A percentile compares a stretch with the other conserved stretches of the same genome.
phyloP scores from a whole-genome alignment of 2,888 invertebrate species.

The Ennomos quercinarius region DNA sequence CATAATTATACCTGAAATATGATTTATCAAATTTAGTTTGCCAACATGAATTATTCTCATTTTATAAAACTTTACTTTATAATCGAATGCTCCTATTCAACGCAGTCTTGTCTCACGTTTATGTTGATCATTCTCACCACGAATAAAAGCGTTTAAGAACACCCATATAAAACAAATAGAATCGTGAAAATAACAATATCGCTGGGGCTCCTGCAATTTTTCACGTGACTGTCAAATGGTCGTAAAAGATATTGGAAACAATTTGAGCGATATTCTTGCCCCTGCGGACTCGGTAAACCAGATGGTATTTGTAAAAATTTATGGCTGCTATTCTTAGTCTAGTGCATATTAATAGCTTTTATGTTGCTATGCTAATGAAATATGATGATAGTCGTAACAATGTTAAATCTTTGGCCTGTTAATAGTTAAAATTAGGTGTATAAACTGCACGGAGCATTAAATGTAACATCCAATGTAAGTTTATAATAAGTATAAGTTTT shows the following conservation, averaged over 20 bases:
- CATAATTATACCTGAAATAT: too few relatives aligned
- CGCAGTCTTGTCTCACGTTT: neutral
- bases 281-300: conserved; percentile 56
- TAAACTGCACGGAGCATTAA: too few relatives aligned
- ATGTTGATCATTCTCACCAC: conserved; percentile 16
- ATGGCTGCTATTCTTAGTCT: conserved; percentile 30
- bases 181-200: conserved; percentile 67
- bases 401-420: too few relatives aligned
- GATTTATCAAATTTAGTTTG: too few relatives aligned
- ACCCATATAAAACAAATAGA: conserved; percentile 49
- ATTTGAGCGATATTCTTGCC: conserved; percentile 75
- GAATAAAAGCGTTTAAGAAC: conserved; percentile 18
- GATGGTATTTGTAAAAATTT: conserved; percentile 53
- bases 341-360: neutral
- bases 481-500: too few relatives aligned
- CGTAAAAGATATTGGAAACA: conserved; percentile 81
- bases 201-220: conserved; percentile 69
- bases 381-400: too few relatives aligned
- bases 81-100: too few relatives aligned
- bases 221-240: conserved; percentile 76
- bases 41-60: too few relatives aligned
- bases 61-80: too few relatives aligned
- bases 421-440: too few relatives aligned
- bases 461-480: too few relatives aligned
- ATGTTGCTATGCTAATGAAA: too few relatives aligned